Conservation (phyloP, 2,888 invertebrate species). For the Epinotia brunnichana region DNA sequence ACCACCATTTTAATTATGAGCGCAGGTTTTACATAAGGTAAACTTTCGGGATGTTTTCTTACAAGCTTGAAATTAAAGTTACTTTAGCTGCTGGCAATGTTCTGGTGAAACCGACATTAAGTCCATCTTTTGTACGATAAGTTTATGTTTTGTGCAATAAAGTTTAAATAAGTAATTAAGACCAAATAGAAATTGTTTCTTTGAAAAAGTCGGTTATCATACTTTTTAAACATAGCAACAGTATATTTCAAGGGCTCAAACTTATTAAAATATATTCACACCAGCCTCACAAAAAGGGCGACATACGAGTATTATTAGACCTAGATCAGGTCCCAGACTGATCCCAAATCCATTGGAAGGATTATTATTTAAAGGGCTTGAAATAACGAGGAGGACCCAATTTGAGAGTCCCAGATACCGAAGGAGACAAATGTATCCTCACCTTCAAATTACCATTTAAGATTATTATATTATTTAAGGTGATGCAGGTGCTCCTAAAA, state of each 20-base stretch:
- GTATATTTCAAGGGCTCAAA: too few relatives aligned
- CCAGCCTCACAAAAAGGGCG: background rate
- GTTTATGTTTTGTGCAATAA: too few relatives aligned
- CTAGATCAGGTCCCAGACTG: background rate
- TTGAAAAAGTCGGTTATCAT: too few relatives aligned
- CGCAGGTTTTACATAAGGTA: slow-evolving; percentile 3
- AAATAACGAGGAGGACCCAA: slow-evolving; percentile 16
- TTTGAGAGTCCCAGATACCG: background rate
- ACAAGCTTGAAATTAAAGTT: slow-evolving; percentile 14
- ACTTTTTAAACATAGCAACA: too few relatives aligned
- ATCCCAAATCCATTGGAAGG: slow-evolving; percentile 1
- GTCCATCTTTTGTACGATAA: too few relatives aligned
- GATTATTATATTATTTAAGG: too few relatives aligned
- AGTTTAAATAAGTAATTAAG: too few relatives aligned
- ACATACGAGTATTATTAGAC: background rate
- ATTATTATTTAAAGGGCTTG: slow-evolving; percentile 7
- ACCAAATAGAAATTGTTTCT: too few relatives aligned
- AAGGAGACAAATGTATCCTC: background rate
- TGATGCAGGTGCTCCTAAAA: too few relatives aligned
- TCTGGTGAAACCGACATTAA: background rate
- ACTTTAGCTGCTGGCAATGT: background rate
- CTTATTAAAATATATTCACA: too few relatives aligned
- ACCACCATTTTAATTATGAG: slow-evolving; percentile 40
- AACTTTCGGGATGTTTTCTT: slow-evolving; percentile 13
- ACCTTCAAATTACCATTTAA: too few relatives aligned